phyloP scores from a whole-genome alignment of 2,113 vertebrate species.

The Sapayoa aenigma region DNA sequence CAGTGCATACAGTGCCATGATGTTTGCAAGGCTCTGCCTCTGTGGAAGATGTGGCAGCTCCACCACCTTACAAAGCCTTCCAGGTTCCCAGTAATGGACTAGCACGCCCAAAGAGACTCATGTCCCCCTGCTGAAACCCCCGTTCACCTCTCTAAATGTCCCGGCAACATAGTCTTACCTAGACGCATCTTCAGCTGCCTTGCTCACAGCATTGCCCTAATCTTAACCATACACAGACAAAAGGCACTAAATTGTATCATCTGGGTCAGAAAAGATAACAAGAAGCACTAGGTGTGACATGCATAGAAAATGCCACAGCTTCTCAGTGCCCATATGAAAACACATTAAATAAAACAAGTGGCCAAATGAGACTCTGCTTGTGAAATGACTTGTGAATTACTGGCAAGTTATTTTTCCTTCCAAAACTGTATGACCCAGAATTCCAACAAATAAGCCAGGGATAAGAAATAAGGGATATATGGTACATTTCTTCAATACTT shows the following conservation, averaged over 20 bases:
- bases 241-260: constrained; percentile 11
- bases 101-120: neutral
- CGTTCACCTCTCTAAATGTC: neutral
- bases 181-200: neutral
- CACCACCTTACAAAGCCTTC: neutral
- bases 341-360: neutral
- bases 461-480: neutral
- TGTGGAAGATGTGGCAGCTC: neutral
- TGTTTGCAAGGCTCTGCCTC: neutral
- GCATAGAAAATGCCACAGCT: neutral
- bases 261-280: neutral
- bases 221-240: neutral
- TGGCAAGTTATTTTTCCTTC: neutral
- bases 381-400: neutral
- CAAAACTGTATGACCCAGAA: neutral
- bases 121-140: neutral
- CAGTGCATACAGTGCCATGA: neutral
- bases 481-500: neutral
- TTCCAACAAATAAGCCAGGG: neutral
- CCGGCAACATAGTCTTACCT: neutral
- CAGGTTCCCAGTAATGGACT: neutral
- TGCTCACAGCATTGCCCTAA: neutral
- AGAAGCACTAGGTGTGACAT: neutral
- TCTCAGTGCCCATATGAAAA: neutral
- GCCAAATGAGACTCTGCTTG: neutral